Evolutionary conservation across 2,888 invertebrate species (phyloP).

Genomic region (Euplagia quadripunctaria): DNA sequence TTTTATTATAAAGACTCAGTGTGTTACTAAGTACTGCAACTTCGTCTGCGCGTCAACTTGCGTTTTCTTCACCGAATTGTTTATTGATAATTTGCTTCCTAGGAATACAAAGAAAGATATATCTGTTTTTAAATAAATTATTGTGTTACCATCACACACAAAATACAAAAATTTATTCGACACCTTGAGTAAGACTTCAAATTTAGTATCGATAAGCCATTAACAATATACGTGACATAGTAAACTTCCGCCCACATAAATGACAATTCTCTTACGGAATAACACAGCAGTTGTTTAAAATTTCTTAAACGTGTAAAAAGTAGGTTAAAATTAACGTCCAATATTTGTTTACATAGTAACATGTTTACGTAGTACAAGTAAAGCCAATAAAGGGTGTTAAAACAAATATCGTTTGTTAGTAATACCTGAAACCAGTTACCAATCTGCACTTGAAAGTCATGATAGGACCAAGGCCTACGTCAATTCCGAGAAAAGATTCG

Average conservation of each 20-base stretch:
- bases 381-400: not conserved
- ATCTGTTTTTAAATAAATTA: no score
- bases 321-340: no score
- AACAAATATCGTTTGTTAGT: not conserved
- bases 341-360: no score
- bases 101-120: no score
- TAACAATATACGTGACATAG: constrained; percentile 1
- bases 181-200: not conserved
- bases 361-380: no score
- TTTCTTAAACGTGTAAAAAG: no score
- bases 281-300: not conserved
- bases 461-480: not conserved
- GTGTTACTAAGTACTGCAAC: no score
- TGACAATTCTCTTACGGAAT: not conserved
- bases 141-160: not conserved
- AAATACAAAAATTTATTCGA: no score
- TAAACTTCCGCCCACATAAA: not conserved
- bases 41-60: no score
- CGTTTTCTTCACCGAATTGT: no score
- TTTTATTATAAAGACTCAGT: not conserved
- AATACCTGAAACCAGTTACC: not conserved
- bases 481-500: not conserved
- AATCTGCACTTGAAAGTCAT: not conserved
- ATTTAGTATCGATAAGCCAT: not conserved
- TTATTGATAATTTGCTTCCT: no score